Evolutionary conservation across 2,888 invertebrate species (phyloP), one percentile per base, ranked within the genome.

Genomic region (Toxonevra muliebris): DNA sequence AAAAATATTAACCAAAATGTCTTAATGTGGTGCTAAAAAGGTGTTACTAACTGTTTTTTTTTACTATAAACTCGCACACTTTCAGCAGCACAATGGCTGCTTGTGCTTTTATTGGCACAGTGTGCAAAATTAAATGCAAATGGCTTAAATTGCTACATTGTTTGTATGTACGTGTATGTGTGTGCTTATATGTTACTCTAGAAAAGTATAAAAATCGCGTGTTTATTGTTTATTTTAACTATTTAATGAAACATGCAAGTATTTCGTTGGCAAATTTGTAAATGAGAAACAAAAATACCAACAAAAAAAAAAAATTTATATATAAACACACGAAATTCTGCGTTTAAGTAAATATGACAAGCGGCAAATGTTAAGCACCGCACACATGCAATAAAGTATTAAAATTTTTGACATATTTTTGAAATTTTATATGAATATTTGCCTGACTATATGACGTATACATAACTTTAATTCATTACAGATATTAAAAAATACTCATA

Each of bases 1-100:
- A 11, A 45, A 13, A 11, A 45, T 12, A 48, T n/a, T 48, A n/a
- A 48, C 48, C n/a, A 12, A 55, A 64, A 52, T 54, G 61, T 64
- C 64, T 67, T 68, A 68, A 68, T 68, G 63, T 61, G 60, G 54
- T 68, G 68, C 61, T 68, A 61, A 68, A 59, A 60, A 53, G 60
- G 52, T 61, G 45, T 62, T 59, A 52, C 40, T 53, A 57, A 62
- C 52, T 45, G 58, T 61, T 20, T 20, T n/a, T n/a, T n/a, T n/a
- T n/a, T n/a, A n/a, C n/a, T n/a, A n/a, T n/a, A n/a, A n/a, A n/a
- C n/a, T n/a, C n/a, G n/a, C n/a, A n/a, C n/a, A n/a, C n/a, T n/a
- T n/a, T n/a, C n/a, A n/a, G n/a, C n/a, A n/a, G n/a, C n/a, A n/a
- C n/a, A n/a, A 8, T 52, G 43, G 30, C n/a, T 19, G 20, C 40